Conservation (phyloP, 2,888 invertebrate genomes). For the Rotaria magnacalcarata region DNA sequence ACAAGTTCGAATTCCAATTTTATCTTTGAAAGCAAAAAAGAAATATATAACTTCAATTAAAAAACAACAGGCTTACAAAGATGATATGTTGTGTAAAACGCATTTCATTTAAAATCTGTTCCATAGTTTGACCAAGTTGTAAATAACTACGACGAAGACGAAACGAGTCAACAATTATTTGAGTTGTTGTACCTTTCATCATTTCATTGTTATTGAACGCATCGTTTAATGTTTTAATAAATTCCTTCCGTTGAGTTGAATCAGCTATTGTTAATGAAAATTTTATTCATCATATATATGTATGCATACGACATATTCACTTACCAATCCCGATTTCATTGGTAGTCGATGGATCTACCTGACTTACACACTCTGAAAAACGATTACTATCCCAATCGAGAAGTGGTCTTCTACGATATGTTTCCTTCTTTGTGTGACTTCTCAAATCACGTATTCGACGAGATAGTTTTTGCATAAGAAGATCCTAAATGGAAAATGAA, state of each 20-base stretch:
- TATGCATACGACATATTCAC: background rate
- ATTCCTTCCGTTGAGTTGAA: background rate
- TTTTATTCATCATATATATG: background rate
- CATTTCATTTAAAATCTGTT: background rate
- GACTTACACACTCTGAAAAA: background rate
- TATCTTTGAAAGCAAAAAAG: background rate
- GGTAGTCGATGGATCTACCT: background rate
- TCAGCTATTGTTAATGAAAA: background rate
- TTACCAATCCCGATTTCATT: background rate
- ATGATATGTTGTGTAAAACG: background rate
- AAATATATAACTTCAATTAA: background rate
- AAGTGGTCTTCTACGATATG: background rate
- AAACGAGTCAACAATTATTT: background rate
- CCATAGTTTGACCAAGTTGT: background rate
- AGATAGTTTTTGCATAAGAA: background rate
- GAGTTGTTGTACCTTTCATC: background rate
- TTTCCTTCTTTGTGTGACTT: background rate
- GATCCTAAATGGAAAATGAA: background rate
- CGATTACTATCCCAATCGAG: background rate
- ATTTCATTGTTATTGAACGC: background rate
- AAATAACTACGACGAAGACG: background rate
- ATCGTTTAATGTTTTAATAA: background rate
- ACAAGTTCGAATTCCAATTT: background rate
- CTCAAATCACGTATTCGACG: background rate
- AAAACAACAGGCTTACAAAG: background rate